Evolutionary conservation across 92 coral and sea anemone species (phyloP).

Genomic region (Isaurus tuberculatus): DNA sequence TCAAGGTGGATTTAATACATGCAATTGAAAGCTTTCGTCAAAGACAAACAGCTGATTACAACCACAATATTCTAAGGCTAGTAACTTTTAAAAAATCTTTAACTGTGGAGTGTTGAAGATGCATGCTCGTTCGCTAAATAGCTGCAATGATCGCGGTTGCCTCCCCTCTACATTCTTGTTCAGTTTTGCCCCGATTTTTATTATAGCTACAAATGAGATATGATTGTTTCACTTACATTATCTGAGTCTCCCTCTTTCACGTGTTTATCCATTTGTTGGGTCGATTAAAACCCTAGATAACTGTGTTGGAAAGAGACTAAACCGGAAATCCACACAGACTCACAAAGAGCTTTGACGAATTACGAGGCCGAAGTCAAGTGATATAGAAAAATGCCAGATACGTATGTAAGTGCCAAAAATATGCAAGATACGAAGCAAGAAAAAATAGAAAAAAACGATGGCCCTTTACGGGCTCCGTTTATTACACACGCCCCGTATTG

Average conservation of each 20-base stretch:
- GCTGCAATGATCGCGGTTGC: slow-evolving; percentile 11
- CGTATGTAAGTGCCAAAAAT: too few relatives aligned
- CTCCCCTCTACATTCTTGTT: slow-evolving; percentile 8
- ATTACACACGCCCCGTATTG: too few relatives aligned
- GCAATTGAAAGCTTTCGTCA: slow-evolving; percentile 16
- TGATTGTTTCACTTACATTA: slow-evolving; percentile 15
- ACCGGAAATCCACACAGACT: neutral
- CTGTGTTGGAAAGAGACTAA: slow-evolving; percentile 10
- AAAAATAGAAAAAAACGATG: too few relatives aligned
- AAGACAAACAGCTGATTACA: slow-evolving; percentile 10
- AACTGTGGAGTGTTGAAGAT: slow-evolving; percentile 11
- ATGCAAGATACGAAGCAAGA: neutral
- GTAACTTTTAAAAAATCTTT: neutral
- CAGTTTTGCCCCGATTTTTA: slow-evolving; percentile 11
- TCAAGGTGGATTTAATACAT: slow-evolving; percentile 1
- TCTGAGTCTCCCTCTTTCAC: neutral
- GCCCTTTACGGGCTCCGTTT: too few relatives aligned
- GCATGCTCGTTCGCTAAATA: neutral
- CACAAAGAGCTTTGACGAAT: slow-evolving; percentile 9
- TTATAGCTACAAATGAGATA: slow-evolving; percentile 19
- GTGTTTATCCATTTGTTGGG: slow-evolving; percentile 5
- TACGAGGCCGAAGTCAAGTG: too few relatives aligned
- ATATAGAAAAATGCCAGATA: slow-evolving; percentile 15
- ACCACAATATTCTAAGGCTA: too few relatives aligned
- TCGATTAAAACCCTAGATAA: slow-evolving; percentile 5